Evolutionary conservation across 2,797 vertebrate genomes (phyloP).

Genomic region (Sebastes dallii): DNA sequence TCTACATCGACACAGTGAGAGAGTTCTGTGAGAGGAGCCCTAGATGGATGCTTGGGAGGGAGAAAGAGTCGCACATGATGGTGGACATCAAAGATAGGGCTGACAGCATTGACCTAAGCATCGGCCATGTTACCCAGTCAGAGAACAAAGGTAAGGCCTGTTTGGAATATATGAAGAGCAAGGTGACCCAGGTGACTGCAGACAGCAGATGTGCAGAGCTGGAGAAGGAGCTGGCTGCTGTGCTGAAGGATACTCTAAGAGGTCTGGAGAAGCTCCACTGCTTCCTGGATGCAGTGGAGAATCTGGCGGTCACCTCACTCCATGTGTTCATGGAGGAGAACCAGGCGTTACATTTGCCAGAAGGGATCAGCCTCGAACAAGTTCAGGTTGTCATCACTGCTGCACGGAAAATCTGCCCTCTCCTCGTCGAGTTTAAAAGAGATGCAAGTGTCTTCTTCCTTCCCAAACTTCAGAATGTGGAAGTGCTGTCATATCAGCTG

Average conservation of each 20-base stretch:
- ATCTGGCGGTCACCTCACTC: slow-evolving; percentile 74
- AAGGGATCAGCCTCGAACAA: no score
- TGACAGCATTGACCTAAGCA: no score
- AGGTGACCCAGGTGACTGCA: slow-evolving; percentile 24
- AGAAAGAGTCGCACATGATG: no score
- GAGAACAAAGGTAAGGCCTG: no score
- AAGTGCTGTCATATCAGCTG: slow-evolving; percentile 69
- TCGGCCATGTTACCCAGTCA: no score
- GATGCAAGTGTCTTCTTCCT: slow-evolving; percentile 67
- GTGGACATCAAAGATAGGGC: no score
- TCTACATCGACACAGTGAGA: slow-evolving; percentile 48
- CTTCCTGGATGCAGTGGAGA: slow-evolving; percentile 78
- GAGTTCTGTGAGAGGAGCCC: slow-evolving; percentile 54
- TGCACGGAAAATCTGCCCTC: slow-evolving; percentile 51
- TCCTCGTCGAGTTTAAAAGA: slow-evolving; percentile 73
- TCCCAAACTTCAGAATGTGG: slow-evolving; percentile 69
- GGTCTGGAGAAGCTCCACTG: slow-evolving; percentile 67
- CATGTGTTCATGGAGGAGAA: slow-evolving; percentile 66
- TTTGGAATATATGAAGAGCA: slow-evolving; percentile 50
- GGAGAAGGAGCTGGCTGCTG: slow-evolving; percentile 62
- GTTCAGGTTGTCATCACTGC: slow-evolving; percentile 48
- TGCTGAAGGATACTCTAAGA: slow-evolving; percentile 58
- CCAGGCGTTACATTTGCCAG: no score
- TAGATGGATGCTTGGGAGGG: slow-evolving; percentile 65
- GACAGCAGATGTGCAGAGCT: slow-evolving; percentile 46